Evolutionary conservation across 2,797 vertebrate genomes (phyloP), one percentile per base, ranked within the genome.

Genomic region (Emydoidea blandingii): DNA sequence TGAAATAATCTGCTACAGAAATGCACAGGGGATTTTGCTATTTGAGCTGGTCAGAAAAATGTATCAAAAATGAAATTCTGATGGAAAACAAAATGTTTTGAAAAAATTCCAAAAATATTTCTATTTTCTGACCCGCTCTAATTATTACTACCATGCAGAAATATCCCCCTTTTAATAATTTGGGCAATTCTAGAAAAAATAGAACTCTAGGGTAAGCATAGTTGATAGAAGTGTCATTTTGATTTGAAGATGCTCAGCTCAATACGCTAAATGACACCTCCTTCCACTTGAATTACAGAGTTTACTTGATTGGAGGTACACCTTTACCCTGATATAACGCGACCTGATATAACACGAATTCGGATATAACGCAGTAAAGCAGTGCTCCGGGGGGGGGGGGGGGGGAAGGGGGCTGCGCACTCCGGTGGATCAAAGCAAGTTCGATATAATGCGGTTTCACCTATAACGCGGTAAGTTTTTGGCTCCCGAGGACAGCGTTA

Each of bases 141-240:
- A 87, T 78, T 89, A 65, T 18, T 96, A 74, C 5, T 80, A 74
- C 47, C 53, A 31, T 59, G 57, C 5, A 31, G 52, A 88, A 86
- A 76, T 29, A 79, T 2, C 41, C 19, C 3, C 2, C 53, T 29
- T 81, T 78, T 54, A 65, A 65, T 49, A 82, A 53, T 68, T 82
- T 81, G 37, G 29, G 8, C 68, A 19, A 9, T 62, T 93, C 62
- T 31, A 87, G 82, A 92, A 94, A 62, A 92, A 86, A 37, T 5
- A 4, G 14, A 74, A 85, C 84, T 86, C 62, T 19, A 74, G 65
- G 44, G 57, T 52, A 93, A 86, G n/a, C 27, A 14, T 85, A 90
- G 76, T 72, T 79, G 47, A 31, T 76, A 9, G 86, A 87, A 87
- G 19, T 94, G 90, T 81, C 52, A n/a, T 88, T 95, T 86, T 96